phyloP scores from a whole-genome alignment of 2,113 vertebrate species.

The Ptyas mucosa region DNA sequence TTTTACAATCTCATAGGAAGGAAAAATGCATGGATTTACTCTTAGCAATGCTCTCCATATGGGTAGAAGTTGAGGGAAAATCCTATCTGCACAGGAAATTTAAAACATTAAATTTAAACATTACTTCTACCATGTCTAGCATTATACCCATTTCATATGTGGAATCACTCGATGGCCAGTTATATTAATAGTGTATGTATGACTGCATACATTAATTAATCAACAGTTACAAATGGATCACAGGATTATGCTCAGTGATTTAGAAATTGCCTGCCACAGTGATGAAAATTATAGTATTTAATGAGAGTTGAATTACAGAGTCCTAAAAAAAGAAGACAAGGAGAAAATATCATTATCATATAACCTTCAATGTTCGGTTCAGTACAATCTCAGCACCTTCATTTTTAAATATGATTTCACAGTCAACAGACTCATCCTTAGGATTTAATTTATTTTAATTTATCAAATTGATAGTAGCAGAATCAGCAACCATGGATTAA shows the following conservation, averaged over 20 bases:
- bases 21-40: neutral
- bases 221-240: slow-evolving; percentile 60
- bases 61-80: neutral
- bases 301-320: neutral
- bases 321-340: neutral
- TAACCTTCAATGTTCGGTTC: neutral
- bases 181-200: neutral
- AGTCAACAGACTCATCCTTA: neutral
- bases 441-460: neutral
- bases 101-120: neutral
- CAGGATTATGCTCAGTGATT: slow-evolving; percentile 48
- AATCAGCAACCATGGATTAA: neutral
- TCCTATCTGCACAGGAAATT: neutral
- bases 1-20: neutral
- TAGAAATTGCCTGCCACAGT: slow-evolving; percentile 48
- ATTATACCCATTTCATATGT: neutral
- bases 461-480: neutral
- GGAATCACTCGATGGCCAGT: neutral
- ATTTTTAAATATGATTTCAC: neutral
- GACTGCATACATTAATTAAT: slow-evolving; percentile 59
- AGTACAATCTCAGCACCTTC: neutral
- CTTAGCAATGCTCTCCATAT: neutral
- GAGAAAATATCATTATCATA: neutral
- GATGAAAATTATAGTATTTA: neutral
- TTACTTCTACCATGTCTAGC: neutral